phyloP scores from a whole-genome alignment of 2,888 invertebrate species.

The Hipparchia semele region DNA sequence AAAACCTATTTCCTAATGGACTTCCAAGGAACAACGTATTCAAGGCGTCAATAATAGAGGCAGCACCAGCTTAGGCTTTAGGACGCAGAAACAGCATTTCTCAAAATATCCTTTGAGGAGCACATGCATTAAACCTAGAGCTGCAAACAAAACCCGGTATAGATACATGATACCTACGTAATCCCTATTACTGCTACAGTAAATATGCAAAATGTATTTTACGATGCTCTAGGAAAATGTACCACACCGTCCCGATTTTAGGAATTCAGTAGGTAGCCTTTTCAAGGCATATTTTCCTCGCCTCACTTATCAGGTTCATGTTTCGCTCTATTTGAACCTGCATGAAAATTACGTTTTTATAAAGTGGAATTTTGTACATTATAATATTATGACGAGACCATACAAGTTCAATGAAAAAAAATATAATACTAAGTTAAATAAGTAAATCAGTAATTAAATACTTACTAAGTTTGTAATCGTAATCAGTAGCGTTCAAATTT shows the following conservation, averaged over 20 bases:
- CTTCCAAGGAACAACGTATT: no score
- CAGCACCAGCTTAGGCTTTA: no score
- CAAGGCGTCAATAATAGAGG: no score
- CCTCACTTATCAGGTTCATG: constrained; percentile 23
- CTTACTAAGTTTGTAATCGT: no score
- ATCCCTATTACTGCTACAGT: constrained; percentile 17
- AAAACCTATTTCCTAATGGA: no score
- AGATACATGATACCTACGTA: background rate
- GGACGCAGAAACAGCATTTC: background rate
- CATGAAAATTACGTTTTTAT: constrained; percentile 14
- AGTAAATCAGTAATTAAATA: no score
- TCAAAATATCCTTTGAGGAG: background rate
- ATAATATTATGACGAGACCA: no score
- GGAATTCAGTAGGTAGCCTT: constrained; percentile 29
- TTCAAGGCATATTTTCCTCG: constrained; percentile 29
- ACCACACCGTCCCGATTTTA: constrained; percentile 19
- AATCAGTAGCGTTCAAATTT: no score
- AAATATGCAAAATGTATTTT: constrained; percentile 19
- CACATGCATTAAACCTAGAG: background rate
- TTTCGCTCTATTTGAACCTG: constrained; percentile 19
- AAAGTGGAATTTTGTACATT: no score
- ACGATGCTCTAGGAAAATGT: constrained; percentile 8
- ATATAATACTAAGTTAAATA: no score
- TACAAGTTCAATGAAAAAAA: no score
- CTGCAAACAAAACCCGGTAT: background rate